Base-by-base conservation (phyloP, 2,888 invertebrate genomes). In the Imbricaverruca yamaguchii region DNA sequence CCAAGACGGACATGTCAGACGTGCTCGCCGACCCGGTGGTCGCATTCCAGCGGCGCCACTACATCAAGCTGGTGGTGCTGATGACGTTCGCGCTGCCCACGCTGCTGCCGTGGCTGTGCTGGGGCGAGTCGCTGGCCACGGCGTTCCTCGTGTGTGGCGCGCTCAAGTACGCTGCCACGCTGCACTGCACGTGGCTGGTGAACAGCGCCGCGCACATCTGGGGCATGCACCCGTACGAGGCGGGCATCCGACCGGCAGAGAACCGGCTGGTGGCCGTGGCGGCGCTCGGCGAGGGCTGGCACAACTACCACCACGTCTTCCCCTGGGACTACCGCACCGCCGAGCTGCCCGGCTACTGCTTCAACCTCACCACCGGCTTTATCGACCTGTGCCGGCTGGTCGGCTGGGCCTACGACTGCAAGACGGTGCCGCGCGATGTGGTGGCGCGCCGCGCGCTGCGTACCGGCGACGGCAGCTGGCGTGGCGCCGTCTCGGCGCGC, bases 161-260 rank as follows among this genome's bases (percentile, higher is more conserved):
- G 83, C 90, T 92, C 84, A 91, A 97, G 80, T 97, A 96, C 88
- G 92, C 92, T 81, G 89, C 92, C 83, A 94, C 93, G 0, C 90
- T 98, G 13, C 95, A 98, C 88, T 93, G 94, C 84, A 97, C 97
- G 1, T 98, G 94, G 90, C 91, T 93, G 85, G 96, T 97, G n/a
- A 97, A 97, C 87, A 96, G 95, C 86, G 93, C 94, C 18, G 97
- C 97, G 0, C 97, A 97, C 87, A 91, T 95, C 90, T 96, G 93
- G 91, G 97, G 97, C n/a, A 92, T 92, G 85, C 92, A 92, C 86
- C 97, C 97, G 0, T 97, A 96, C 86, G 97, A 97, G 88, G 92
- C 90, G 81, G 81, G 82, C 81, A 86, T 86, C 80, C 83, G 84
- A 81, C 85, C 86, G 1, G 83, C 84, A 2, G 85, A 86, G 81